Conservation (phyloP, 1,140 invertebrate genomes). For the Adoxophyes honmai region DNA sequence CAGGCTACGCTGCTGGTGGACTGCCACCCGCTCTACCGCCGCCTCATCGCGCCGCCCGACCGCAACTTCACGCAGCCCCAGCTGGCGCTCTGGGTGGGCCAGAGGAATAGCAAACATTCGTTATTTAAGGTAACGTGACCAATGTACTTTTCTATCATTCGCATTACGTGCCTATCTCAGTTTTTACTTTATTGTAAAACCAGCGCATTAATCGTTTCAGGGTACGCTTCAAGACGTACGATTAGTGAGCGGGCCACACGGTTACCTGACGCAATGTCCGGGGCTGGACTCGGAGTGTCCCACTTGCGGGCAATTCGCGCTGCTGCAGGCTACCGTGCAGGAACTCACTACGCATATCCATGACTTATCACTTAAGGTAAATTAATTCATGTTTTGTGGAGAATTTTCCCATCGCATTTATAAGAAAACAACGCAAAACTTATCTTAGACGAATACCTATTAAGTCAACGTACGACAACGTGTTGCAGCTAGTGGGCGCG, state of each 20-base stretch:
- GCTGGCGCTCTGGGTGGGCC: constrained; percentile 90
- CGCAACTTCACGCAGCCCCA: constrained; percentile 84
- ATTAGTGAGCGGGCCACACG: constrained; percentile 89
- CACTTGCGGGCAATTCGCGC: constrained; percentile 91
- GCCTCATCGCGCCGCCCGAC: constrained; percentile 81
- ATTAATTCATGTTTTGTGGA: neutral
- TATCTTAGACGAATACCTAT: too few species aligned
- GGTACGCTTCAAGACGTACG: constrained; percentile 92
- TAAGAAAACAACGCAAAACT: too few species aligned
- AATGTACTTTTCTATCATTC: too few species aligned
- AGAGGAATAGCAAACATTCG: constrained; percentile 90
- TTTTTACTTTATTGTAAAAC: too few species aligned
- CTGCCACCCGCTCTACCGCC: constrained; percentile 90
- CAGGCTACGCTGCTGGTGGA: constrained; percentile 91
- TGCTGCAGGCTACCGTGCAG: constrained; percentile 86
- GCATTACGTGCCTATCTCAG: too few species aligned
- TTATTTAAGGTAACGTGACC: constrained; percentile 92
- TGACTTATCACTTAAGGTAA: constrained; percentile 84
- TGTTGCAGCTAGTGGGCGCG: constrained; percentile 83
- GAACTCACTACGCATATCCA: constrained; percentile 81
- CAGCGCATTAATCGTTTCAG: constrained; percentile 66
- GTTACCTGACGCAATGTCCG: constrained; percentile 92
- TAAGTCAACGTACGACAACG: neutral
- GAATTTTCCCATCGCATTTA: neutral
- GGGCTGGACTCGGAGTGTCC: constrained; percentile 91